phyloP scores from a whole-genome alignment of 2,113 vertebrate species.

The Cephalopholis sonnerati region DNA sequence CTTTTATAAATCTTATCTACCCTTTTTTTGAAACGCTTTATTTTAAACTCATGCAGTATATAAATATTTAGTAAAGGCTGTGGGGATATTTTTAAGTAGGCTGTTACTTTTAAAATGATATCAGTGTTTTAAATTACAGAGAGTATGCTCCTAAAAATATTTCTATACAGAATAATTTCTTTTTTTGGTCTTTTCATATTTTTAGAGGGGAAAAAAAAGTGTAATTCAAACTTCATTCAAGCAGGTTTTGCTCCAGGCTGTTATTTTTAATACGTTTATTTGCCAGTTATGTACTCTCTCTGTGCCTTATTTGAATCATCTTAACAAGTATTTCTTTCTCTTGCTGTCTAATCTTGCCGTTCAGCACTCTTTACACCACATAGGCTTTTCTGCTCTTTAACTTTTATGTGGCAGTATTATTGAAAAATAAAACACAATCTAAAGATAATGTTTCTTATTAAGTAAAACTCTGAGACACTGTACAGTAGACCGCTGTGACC shows the following conservation, averaged over 20 bases:
- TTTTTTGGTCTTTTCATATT: conserved; percentile 1
- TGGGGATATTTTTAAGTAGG: conserved; percentile 16
- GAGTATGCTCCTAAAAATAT: conserved; percentile 16
- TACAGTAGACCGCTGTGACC: conserved; percentile 50
- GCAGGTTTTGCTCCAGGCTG: conserved; percentile 43
- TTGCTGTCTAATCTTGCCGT: conserved; percentile 1
- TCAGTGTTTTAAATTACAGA: conserved; percentile 27
- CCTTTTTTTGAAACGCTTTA: conserved; percentile 31
- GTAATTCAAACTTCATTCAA: conserved; percentile 34
- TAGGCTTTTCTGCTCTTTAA: conserved; percentile 19
- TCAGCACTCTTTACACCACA: conserved; percentile 20
- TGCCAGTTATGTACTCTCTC: conserved; percentile 27
- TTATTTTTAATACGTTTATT: conserved; percentile 51
- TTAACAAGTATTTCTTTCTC: conserved; percentile 23
- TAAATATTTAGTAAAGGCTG: conserved; percentile 43
- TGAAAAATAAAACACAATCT: conserved; percentile 34
- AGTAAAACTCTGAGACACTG: conserved; percentile 38
- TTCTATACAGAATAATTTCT: conserved; percentile 11
- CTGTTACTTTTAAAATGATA: conserved; percentile 35
- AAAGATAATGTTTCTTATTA: conserved; percentile 30
- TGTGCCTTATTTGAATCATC: conserved; percentile 35
- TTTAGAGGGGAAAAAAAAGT: not conserved
- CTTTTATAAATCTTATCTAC: conserved; percentile 7
- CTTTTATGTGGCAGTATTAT: conserved; percentile 10
- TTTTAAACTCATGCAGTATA: conserved; percentile 23